These are phyloP conservation scores for Tenebrio molitor DNA, from an alignment of 1,140 invertebrate species.

Conservation along the genomic window DNA sequence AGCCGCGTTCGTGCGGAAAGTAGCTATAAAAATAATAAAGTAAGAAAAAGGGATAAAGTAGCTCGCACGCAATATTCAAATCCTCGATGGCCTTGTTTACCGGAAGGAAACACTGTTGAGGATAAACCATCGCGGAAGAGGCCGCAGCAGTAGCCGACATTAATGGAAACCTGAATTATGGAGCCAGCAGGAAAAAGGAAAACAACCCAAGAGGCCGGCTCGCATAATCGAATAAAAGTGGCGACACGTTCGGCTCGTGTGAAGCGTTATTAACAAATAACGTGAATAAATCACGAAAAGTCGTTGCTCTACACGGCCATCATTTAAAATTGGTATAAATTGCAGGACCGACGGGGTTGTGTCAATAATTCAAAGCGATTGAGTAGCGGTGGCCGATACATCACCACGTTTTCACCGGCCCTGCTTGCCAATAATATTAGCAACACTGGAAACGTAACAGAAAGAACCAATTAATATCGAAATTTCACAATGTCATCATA, in stretches of 20 bases:
- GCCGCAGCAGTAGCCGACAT: neutral
- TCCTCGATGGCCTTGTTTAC: neutral
- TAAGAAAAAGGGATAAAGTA: neutral
- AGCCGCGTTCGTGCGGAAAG: constrained; percentile 7
- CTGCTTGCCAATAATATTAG: constrained; percentile 27
- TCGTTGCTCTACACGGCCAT: constrained; percentile 18
- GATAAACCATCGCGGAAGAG: neutral
- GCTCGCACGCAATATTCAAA: neutral
- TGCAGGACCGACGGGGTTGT: constrained; percentile 28
- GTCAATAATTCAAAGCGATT: constrained; percentile 46
- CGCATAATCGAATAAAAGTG: constrained; percentile 27
- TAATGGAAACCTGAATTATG: neutral
- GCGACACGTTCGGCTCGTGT: constrained; percentile 9
- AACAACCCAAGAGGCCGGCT: no score
- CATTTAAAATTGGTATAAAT: constrained; percentile 40
- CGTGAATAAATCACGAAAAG: neutral
- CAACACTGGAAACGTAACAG: constrained; percentile 38
- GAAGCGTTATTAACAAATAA: constrained; percentile 16
- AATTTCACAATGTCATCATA: constrained; percentile 43
- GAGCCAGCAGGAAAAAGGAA: no score
- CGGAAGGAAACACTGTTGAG: neutral
- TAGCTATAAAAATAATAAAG: constrained; percentile 30
- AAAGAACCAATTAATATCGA: constrained; percentile 48
- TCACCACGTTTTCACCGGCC: constrained; percentile 38
- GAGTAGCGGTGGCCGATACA: constrained; percentile 36